These are phyloP conservation scores for Calephelis virginiensis DNA, from an alignment of 1,140 invertebrate species.

Conservation along the genomic window DNA sequence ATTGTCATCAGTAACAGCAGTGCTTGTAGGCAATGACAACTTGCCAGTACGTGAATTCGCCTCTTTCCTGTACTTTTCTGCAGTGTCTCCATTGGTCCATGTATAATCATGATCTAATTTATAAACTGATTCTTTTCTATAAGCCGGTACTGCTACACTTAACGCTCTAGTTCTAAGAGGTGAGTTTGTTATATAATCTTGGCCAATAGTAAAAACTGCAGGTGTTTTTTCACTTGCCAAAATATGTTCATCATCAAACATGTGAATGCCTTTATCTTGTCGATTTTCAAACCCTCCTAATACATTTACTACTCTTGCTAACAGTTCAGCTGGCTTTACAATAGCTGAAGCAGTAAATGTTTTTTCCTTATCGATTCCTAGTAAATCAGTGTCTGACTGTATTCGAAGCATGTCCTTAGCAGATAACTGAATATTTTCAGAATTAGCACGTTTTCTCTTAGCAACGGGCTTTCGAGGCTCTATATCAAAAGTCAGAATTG, in stretches of 20 bases:
- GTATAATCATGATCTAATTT: conserved; percentile 80
- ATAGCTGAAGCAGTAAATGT: conserved; percentile 84
- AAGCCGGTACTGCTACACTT: conserved; percentile 71
- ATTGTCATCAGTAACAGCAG: conserved; percentile 31
- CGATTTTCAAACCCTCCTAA: conserved; percentile 82
- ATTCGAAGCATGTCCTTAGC: conserved; percentile 79
- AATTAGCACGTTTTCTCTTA: conserved; percentile 81
- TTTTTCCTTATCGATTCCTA: conserved; percentile 86
- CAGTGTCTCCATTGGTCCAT: conserved; percentile 83
- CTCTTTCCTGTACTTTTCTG: conserved; percentile 79
- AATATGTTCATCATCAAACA: conserved; percentile 84
- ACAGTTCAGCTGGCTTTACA: conserved; percentile 84
- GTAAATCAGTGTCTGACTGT: conserved; percentile 87
- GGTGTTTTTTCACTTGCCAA: conserved; percentile 81
- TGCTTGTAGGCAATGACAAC: conserved; percentile 53
- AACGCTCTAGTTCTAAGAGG: conserved; percentile 78
- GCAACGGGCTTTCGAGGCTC: conserved; percentile 72
- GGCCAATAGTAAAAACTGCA: conserved; percentile 78
- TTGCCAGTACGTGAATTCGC: conserved; percentile 71
- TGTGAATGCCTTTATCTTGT: conserved; percentile 78
- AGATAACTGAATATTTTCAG: conserved; percentile 76
- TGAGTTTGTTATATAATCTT: conserved; percentile 64
- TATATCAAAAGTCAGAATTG: conserved; percentile 79
- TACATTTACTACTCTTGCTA: conserved; percentile 87
- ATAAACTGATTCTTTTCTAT: conserved; percentile 61